Evolutionary conservation across 2,888 invertebrate genomes (phyloP).

Genomic region (Endotricha flammealis): DNA sequence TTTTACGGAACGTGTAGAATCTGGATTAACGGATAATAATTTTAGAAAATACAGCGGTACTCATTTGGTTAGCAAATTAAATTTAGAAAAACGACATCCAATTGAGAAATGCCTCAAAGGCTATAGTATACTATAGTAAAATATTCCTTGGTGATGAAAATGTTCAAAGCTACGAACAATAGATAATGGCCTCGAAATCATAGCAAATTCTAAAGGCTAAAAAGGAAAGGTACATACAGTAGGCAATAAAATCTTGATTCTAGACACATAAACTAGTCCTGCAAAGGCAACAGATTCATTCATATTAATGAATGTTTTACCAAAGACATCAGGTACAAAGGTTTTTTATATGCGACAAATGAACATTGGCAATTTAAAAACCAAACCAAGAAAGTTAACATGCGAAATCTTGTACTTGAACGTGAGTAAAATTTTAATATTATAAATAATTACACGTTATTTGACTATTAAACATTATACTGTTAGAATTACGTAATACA

Average conservation of each 20-base stretch:
- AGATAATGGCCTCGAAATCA: not conserved
- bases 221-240: constrained; percentile 19
- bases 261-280: constrained; percentile 22
- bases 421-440: constrained; percentile 32
- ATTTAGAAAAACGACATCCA: no score
- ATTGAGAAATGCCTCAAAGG: no score
- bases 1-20: no score
- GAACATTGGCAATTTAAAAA: constrained; percentile 35
- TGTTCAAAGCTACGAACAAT: not conserved
- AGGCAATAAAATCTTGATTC: constrained; percentile 17
- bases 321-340: constrained; percentile 28
- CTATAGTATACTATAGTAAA: no score
- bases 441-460: not conserved
- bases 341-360: constrained; percentile 31
- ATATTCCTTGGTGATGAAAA: no score
- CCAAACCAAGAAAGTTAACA: constrained; percentile 24
- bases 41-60: no score
- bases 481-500: not conserved
- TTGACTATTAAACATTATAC: not conserved
- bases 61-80: no score
- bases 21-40: no score
- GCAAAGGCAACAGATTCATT: constrained; percentile 24
- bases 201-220: not conserved
- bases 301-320: constrained; percentile 34
- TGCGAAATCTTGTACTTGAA: constrained; percentile 28